Evolutionary conservation across 2,888 invertebrate genomes (phyloP), one percentile per base, ranked within the genome.

Genomic region (Sinelater perroti): DNA sequence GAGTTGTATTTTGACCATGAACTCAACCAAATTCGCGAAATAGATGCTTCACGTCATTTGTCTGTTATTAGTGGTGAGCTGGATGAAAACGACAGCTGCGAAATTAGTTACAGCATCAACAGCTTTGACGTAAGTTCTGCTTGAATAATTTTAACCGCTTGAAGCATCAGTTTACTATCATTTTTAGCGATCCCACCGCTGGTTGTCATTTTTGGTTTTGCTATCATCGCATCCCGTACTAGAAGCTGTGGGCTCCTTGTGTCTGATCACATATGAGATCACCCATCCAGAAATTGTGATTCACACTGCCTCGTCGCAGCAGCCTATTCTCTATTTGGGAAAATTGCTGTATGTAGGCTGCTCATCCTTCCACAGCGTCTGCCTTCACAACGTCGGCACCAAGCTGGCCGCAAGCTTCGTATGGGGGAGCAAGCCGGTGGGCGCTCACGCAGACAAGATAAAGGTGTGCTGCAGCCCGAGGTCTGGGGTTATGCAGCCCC

Each of bases 301-400:
- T 7, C 69, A 70, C 47, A 69, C 73, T 1, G 59, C 61, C 4
- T 63, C 66, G 11, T 63, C 70, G 1, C 46, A 65, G 17, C 63
- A 61, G n/a, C 70, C 75, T 0, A 68, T 75, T 26, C 55, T 77
- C 7, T 73, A 69, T 46, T 73, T 75, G 3, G 49, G 67, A 47
- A 66, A 74, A 47, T 46, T 74, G 7, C 61, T 75, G 3, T 75
- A 73, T 58, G 64, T 75, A 1, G 75, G 71, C 20, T 56, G 72
- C 7, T 66, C 73, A 4, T 61, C 63, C 10, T 60, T 63, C 2
- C 66, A 71, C 20, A 46, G 52, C 1, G 62, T 79, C 6, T 69
- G 66, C 52, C 57, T 79, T 11, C 72, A 72, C 40, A 79, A 80
- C 64, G 2, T 56, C 2, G 65, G 67, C 1, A 31, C 8, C 2